Percentiles rank a stretch among this genome's conserved stretches.
phyloP scores from a whole-genome alignment of 1,140 invertebrate species.

The Eumeta japonica region DNA sequence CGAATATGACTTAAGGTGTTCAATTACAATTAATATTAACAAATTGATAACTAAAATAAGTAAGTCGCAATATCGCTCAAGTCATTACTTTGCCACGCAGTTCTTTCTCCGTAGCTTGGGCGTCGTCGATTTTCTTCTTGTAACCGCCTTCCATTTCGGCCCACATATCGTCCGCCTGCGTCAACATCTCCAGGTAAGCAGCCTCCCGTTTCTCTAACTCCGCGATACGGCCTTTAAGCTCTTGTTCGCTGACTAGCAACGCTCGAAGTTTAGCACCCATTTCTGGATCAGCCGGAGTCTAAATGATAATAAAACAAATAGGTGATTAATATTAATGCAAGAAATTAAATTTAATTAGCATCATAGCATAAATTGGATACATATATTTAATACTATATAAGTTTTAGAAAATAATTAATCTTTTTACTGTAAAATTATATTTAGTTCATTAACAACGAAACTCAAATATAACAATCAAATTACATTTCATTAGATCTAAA shows the following conservation, averaged over 20 bases:
- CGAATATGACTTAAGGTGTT: no score
- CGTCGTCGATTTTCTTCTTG: slow-evolving; percentile 59
- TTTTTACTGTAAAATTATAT: background rate
- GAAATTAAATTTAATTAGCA: background rate
- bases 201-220: slow-evolving; percentile 67
- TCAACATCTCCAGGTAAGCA: slow-evolving; percentile 70
- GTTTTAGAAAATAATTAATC: background rate
- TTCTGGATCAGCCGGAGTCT: slow-evolving; percentile 28
- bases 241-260: slow-evolving; percentile 26
- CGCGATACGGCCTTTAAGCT: slow-evolving; percentile 50
- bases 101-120: slow-evolving; percentile 25
- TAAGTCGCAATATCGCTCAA: no score
- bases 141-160: slow-evolving; percentile 67
- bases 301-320: slow-evolving; percentile 7
- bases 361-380: background rate
- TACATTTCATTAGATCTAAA: slow-evolving; percentile 1
- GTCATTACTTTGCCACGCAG: slow-evolving; percentile 33
- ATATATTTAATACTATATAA: background rate
- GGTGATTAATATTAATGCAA: background rate
- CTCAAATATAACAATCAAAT: slow-evolving; percentile 1
- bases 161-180: slow-evolving; percentile 73
- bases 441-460: background rate
- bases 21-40: no score
- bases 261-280: slow-evolving; percentile 24
- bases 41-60: no score